A percentile compares a stretch with the other conserved stretches of the same genome.
These are phyloP conservation scores for Xerus inauris DNA, from an alignment of 2,113 vertebrate genomes.

Conservation along the genomic window DNA sequence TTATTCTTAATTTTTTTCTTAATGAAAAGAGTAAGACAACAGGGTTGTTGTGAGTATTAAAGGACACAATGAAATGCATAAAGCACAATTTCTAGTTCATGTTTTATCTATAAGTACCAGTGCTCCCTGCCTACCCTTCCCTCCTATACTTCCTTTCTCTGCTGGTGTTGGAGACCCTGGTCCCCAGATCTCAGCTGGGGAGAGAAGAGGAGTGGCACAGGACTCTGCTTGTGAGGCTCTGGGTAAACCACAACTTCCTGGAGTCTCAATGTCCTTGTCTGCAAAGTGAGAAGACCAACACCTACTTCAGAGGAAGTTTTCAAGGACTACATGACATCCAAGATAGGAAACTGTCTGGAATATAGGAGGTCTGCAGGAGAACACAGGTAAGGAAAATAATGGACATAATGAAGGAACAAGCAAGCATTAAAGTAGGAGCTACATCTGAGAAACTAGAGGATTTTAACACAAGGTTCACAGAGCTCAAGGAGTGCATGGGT, in stretches of 20 bases:
- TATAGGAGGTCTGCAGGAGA: not conserved
- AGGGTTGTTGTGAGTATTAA: not conserved
- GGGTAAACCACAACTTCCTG: not conserved
- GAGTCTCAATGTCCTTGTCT: constrained; percentile 16
- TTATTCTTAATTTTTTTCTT: not conserved
- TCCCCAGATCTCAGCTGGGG: not conserved
- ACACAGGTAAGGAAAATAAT: not conserved
- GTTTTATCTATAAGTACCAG: not conserved
- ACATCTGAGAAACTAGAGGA: not conserved
- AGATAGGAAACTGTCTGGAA: not conserved
- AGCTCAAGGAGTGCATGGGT: not conserved
- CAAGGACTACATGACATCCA: not conserved
- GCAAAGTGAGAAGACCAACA: constrained; percentile 1
- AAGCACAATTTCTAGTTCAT: not conserved
- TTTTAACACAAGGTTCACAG: not conserved
- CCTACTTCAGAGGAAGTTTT: not conserved
- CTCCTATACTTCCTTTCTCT: not conserved
- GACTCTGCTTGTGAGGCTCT: not conserved
- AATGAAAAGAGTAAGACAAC: not conserved
- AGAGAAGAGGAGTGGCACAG: not conserved
- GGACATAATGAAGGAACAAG: not conserved
- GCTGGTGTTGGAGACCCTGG: not conserved
- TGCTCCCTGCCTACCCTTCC: not conserved
- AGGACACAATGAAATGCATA: not conserved
- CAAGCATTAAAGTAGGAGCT: not conserved